Percentiles rank a stretch among this genome's conserved stretches.
Conservation (phyloP, 1,140 invertebrate species). For the Potamilus streckersoni region DNA sequence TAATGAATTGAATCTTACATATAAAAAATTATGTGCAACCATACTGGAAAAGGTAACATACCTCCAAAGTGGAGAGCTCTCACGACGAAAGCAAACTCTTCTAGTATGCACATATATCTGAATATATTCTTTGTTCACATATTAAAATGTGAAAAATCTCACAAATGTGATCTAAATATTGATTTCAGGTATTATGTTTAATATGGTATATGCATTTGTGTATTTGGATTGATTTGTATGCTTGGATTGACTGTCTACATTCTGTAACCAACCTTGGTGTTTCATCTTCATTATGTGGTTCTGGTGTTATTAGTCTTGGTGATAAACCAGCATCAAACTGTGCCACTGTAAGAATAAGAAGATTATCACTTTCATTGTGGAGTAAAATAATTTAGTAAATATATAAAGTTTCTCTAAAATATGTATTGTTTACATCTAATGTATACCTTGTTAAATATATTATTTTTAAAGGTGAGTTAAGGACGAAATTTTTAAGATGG, state of each 20-base stretch:
- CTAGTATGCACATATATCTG: no score
- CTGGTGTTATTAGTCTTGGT: constrained; percentile 28
- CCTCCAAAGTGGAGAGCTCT: no score
- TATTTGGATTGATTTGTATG: neutral
- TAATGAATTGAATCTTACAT: no score
- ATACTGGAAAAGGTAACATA: no score
- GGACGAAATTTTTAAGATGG: no score
- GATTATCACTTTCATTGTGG: neutral
- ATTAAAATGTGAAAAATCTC: neutral
- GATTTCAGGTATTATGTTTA: neutral
- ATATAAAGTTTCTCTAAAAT: no score
- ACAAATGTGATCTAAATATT: neutral
- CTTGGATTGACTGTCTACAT: constrained; percentile 12
- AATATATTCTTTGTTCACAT: neutral
- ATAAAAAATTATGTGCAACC: no score
- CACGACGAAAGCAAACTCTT: no score
- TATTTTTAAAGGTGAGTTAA: no score
- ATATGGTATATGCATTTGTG: neutral
- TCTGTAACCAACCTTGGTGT: constrained; percentile 23
- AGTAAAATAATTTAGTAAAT: no score
- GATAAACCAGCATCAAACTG: constrained; percentile 49
- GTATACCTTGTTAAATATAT: no score
- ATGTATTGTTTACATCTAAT: no score
- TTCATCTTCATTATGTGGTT: constrained; percentile 14
- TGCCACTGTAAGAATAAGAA: constrained; percentile 38